Percentiles rank a stretch among this genome's conserved stretches.
phyloP scores from a whole-genome alignment of 2,797 vertebrate species.

The Adrianichthys oophorus region DNA sequence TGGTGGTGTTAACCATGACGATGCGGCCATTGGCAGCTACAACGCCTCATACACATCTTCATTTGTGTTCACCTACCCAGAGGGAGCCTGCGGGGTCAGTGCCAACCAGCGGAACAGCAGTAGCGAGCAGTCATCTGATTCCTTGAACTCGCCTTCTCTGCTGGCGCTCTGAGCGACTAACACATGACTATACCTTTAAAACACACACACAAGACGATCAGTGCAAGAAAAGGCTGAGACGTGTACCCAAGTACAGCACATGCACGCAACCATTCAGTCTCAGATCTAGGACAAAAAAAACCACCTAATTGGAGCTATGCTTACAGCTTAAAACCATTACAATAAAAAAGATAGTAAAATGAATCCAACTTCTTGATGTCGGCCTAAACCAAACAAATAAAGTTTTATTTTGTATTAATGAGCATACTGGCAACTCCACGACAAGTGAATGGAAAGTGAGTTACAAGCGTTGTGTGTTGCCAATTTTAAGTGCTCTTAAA shows the following conservation, averaged over 20 bases:
- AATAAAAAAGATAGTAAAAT: conserved; percentile 45
- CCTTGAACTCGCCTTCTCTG: conserved; percentile 96
- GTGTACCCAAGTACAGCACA: conserved; percentile 9
- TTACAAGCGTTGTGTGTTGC: conserved; percentile 29
- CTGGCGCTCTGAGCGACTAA: conserved; percentile 89
- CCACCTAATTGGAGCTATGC: conserved; percentile 47
- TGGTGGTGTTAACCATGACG: conserved; percentile 75
- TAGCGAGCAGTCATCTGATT: conserved; percentile 97
- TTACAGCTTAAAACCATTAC: conserved; percentile 46
- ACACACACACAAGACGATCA: conserved; percentile 39
- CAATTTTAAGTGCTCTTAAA: conserved; percentile 30
- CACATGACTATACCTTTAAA: conserved; percentile 45
- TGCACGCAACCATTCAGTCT: conserved; percentile 42
- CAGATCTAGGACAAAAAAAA: conserved; percentile 34
- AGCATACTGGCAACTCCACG: conserved; percentile 26
- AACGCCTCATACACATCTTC: conserved; percentile 97
- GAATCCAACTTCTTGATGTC: conserved; percentile 22
- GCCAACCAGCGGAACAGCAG: conserved; percentile 95
- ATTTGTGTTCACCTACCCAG: conserved; percentile 99
- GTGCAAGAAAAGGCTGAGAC: conserved; percentile 53
- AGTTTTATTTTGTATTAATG: conserved; percentile 18
- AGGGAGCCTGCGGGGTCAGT: conserved; percentile 93
- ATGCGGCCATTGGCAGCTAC: conserved; percentile 78
- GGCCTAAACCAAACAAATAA: conserved; percentile 17
- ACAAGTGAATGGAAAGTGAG: conserved; percentile 23